Base-by-base conservation (phyloP, 2,888 invertebrate genomes). In the Celastrina argiolus region DNA sequence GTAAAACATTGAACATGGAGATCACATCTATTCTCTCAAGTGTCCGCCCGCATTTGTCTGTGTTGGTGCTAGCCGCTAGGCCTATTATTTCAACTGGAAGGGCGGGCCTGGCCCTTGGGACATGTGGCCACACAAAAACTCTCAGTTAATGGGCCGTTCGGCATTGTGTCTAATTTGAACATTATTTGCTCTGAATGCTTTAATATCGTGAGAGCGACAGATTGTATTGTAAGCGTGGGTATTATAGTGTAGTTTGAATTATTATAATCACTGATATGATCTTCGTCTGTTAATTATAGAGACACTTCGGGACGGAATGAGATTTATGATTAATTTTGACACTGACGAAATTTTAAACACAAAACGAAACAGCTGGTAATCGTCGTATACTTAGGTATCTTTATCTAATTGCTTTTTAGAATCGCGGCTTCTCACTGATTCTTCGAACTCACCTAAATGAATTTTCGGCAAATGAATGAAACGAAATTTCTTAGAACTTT, bases 21-120 rank as follows among this genome's bases (percentile, higher is more conserved):
- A 45, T 22, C 51, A 5, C 51, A 51, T 51, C 22, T 69, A 68
- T 68, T 68, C 28, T 58, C 58, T n/a, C 58, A 58, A 58, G n/a
- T 31, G 65, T 69, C 3, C 45, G 63, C 88, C 88, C 88, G 88
- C 88, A 89, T 88, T 73, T 85, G 87, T 75, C 76, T 45, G 14
- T 51, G 6, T 12, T 18, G 31, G 45, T 42, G 31, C 26, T 45
- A 2, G 42, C 26, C 56, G 31, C 64, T 59, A 56, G 45, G 58
- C 59, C 66, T n/a, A 72, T 70, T 72, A 72, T 72, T 64, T 66
- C 51, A 39, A 51, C 34, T 56, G 64, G 36, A 65, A 64, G 69
- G 67, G 66, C 68, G 64, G 67, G 67, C 61, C 63, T 61, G 67
- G 63, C 71, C 68, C 58, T 66, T 61, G 65, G 61, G 67, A 67